A percentile compares a stretch with the other conserved stretches of the same genome.
phyloP scores from a whole-genome alignment of 2,888 invertebrate genomes.

The Lithodes maja region DNA sequence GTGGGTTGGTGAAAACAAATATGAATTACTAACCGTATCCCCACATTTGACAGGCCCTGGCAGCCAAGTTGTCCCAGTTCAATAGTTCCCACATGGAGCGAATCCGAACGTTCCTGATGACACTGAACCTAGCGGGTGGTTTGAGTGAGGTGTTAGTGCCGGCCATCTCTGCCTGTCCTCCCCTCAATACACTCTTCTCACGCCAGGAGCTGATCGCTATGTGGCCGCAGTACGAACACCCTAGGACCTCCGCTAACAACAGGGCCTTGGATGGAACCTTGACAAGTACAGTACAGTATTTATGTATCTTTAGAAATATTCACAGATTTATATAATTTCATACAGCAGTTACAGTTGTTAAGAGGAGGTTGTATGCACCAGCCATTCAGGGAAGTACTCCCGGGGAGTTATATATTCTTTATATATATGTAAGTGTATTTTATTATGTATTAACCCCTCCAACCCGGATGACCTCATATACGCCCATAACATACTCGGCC shows the following conservation, averaged over 20 bases:
- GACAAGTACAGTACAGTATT: slow-evolving; percentile 21
- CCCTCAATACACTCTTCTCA: slow-evolving; percentile 57
- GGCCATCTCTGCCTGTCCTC: slow-evolving; percentile 46
- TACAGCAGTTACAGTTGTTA: too few species aligned
- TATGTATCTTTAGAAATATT: too few species aligned
- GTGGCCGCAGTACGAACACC: slow-evolving; percentile 59
- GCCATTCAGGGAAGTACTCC: too few species aligned
- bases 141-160: slow-evolving; percentile 58
- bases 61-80: slow-evolving; percentile 55
- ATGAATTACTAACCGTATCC: too few species aligned
- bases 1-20: too few species aligned
- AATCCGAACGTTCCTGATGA: slow-evolving; percentile 59
- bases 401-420: too few species aligned
- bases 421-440: neutral
- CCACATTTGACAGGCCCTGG: slow-evolving; percentile 58
- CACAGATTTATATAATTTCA: too few species aligned
- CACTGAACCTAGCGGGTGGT: slow-evolving; percentile 49
- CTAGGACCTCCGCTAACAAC: neutral
- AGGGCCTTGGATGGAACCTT: slow-evolving; percentile 17
- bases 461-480: too few species aligned
- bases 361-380: too few species aligned
- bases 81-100: slow-evolving; percentile 44
- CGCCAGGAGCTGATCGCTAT: slow-evolving; percentile 59
- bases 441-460: too few species aligned
- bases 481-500: too few species aligned